These are phyloP conservation scores for Patella pellucida DNA, from an alignment of 2,888 invertebrate genomes.

Conservation along the genomic window DNA sequence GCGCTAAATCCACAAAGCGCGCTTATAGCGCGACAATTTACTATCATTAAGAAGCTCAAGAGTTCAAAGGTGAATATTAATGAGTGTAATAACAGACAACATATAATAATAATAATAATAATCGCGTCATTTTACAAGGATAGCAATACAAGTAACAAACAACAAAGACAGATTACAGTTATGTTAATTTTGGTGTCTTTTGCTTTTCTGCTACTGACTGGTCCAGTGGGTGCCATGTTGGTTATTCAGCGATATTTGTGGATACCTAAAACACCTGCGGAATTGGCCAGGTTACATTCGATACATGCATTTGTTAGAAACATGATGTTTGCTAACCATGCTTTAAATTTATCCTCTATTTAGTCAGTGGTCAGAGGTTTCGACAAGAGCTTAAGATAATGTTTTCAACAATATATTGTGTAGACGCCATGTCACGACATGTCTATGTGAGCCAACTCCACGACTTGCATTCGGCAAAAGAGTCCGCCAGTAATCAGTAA, in stretches of 20 bases:
- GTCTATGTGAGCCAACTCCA: too few relatives aligned
- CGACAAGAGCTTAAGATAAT: too few relatives aligned
- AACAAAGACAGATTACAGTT: conserved; percentile 21
- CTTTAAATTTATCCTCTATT: conserved; percentile 32
- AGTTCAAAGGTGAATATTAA: neutral
- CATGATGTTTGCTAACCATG: conserved; percentile 37
- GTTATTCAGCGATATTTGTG: conserved; percentile 26
- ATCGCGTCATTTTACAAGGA: too few relatives aligned
- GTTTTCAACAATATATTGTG: too few relatives aligned
- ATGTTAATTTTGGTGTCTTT: conserved; percentile 33
- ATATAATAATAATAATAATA: too few relatives aligned
- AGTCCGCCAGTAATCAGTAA: too few relatives aligned
- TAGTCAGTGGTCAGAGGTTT: conserved; percentile 28
- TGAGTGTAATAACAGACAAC: too few relatives aligned
- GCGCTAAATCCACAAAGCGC: too few relatives aligned
- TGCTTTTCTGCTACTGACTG: conserved; percentile 29
- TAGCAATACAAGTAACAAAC: too few relatives aligned
- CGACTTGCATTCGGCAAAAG: too few relatives aligned
- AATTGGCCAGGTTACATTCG: conserved; percentile 21
- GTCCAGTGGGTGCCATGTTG: conserved; percentile 28
- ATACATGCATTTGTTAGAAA: conserved; percentile 29
- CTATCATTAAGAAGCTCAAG: conserved; percentile 22
- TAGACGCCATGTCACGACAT: too few relatives aligned
- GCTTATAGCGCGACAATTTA: too few relatives aligned
- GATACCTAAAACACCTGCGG: conserved; percentile 20